Percentiles rank a stretch among this genome's conserved stretches.
Evolutionary conservation across 2,888 invertebrate species (phyloP).

Genomic region (Aporophyla lueneburgensis): DNA sequence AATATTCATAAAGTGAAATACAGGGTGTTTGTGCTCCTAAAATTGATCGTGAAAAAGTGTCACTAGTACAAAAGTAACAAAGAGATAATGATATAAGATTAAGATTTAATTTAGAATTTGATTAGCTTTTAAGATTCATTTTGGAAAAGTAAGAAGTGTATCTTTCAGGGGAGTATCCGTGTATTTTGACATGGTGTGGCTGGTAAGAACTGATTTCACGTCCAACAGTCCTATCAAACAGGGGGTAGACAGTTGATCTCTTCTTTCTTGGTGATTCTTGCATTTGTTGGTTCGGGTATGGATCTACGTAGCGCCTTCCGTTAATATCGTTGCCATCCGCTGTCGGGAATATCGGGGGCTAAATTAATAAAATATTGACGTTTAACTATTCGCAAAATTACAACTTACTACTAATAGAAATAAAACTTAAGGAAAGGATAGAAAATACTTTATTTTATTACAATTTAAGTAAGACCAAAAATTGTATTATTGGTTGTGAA

Average conservation of each 20-base stretch:
- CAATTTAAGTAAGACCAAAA: constrained; percentile 27
- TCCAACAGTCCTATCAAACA: constrained; percentile 75
- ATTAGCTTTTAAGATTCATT: constrained; percentile 70
- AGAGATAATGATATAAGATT: constrained; percentile 44
- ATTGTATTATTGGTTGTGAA: constrained; percentile 3
- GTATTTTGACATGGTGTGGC: constrained; percentile 79
- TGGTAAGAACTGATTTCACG: constrained; percentile 73
- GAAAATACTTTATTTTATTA: constrained; percentile 48
- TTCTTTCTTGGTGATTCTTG: constrained; percentile 87
- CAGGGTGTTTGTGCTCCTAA: constrained; percentile 22
- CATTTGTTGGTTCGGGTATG: constrained; percentile 87
- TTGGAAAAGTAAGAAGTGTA: constrained; percentile 86
- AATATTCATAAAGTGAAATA: constrained; percentile 24
- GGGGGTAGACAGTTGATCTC: constrained; percentile 81
- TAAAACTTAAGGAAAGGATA: constrained; percentile 47
- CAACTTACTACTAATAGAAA: constrained; percentile 40
- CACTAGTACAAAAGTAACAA: constrained; percentile 51
- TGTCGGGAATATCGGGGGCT: constrained; percentile 87
- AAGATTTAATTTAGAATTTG: constrained; percentile 69
- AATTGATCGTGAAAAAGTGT: constrained; percentile 38
- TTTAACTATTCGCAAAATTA: constrained; percentile 64
- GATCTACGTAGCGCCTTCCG: constrained; percentile 86
- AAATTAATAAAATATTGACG: constrained; percentile 82
- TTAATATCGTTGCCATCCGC: constrained; percentile 88
- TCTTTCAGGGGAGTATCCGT: constrained; percentile 84